Evolutionary conservation across 2,113 vertebrate genomes (phyloP), one percentile per base, ranked within the genome.

Genomic region (Cyanoramphus novaezelandiae): DNA sequence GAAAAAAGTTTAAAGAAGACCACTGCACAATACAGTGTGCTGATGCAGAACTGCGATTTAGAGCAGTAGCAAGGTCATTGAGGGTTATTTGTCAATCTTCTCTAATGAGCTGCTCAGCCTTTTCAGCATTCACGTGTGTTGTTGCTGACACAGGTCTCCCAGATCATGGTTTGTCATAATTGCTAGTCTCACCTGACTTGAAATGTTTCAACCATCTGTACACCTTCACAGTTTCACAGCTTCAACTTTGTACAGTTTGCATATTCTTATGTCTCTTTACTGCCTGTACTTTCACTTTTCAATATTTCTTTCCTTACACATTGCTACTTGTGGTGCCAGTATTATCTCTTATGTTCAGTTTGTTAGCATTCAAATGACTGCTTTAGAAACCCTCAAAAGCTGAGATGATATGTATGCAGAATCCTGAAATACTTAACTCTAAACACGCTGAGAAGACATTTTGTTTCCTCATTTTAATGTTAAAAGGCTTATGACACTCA

Each of bases 121-220:
- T 95, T 97, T 96, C 95, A 96, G 83, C 94, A 96, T 96, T 96
- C 93, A 76, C 39, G 55, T 91, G 81, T 95, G 88, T 33, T 93
- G 94, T 41, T 96, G 92, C 94, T 97, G 96, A 97, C 93, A 97
- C 87, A 96, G 92, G 94, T 95, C 86, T 96, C 92, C n/a, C 74
- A 75, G 88, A 97, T 74, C 95, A 94, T 77, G 79, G 91, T 92
- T 97, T 95, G 95, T 97, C 93, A 91, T 92, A 97, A 92, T 95
- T 91, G 93, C 47, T 94, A 86, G 95, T 96, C 97, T 94, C 95
- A 97, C 94, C 95, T 97, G 94, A 95, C 86, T 93, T 93, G 67
- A 94, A 95, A 92, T 86, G 50, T 90, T 96, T 91, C 93, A 96
- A 69, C 94, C 93, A 97, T 96, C 91, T 97, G 96, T 91, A 94